Evolutionary conservation across 2,113 vertebrate genomes (phyloP).

Genomic region (Spea bombifrons): DNA sequence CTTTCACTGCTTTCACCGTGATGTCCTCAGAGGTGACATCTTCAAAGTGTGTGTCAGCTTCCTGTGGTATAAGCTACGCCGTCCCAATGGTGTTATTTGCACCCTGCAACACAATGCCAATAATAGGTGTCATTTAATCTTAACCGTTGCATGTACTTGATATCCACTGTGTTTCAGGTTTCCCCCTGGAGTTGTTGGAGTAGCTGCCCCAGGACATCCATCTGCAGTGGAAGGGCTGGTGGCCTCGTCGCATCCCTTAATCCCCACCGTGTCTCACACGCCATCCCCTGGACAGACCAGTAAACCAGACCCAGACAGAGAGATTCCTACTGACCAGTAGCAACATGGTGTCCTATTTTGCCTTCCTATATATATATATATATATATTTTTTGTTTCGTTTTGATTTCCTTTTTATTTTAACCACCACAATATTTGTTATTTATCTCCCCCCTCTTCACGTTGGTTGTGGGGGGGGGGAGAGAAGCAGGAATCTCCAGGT

Average conservation of each 20-base stretch:
- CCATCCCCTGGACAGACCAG: conserved; percentile 83
- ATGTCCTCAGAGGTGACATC: no score
- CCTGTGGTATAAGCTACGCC: no score
- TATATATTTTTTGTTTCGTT: conserved; percentile 25
- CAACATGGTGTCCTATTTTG: conserved; percentile 60
- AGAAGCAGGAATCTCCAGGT: conserved; percentile 25
- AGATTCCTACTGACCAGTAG: conserved; percentile 90
- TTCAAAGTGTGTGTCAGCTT: no score
- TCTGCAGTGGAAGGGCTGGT: conserved; percentile 84
- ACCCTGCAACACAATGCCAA: no score
- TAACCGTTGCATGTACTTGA: neutral
- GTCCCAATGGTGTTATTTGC: no score
- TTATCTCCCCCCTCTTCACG: conserved; percentile 7
- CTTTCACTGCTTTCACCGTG: no score
- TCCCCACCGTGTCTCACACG: conserved; percentile 82
- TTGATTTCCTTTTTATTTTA: conserved; percentile 30
- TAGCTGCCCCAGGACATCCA: conserved; percentile 75
- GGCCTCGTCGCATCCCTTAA: conserved; percentile 64
- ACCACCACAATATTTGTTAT: conserved; percentile 29
- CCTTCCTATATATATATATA: conserved; percentile 26
- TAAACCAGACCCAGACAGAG: conserved; percentile 91
- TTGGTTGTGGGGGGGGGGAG: conserved; percentile 4
- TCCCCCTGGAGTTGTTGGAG: conserved; percentile 80
- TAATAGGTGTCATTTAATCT: no score
- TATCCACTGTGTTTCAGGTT: conserved; percentile 68